These are phyloP conservation scores for Chelidonichthys spinosus DNA, from an alignment of 2,797 vertebrate genomes.

Conservation along the genomic window DNA sequence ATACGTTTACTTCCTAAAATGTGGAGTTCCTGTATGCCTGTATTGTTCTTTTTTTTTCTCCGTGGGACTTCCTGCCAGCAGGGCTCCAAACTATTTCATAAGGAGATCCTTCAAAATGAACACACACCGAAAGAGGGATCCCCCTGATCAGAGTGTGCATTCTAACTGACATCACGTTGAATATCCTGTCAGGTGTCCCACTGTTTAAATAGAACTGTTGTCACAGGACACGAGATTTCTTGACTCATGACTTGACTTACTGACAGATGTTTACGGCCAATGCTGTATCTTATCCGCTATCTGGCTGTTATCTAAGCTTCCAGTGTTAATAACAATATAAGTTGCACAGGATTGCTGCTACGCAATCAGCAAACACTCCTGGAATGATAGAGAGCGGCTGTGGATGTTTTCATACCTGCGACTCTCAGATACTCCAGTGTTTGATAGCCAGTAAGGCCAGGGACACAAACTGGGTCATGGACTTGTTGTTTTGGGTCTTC, in stretches of 20 bases:
- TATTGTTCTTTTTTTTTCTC: conserved; percentile 34
- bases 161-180: neutral
- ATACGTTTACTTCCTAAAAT: neutral
- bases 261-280: neutral
- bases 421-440: neutral
- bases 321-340: conserved; percentile 18
- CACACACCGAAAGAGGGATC: neutral
- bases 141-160: neutral
- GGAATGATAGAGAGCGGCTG: conserved; percentile 13
- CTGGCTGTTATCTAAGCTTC: conserved; percentile 30
- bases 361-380: conserved; percentile 35
- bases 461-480: conserved; percentile 17
- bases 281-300: conserved; percentile 32
- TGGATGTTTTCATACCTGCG: conserved; percentile 22
- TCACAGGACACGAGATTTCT: neutral
- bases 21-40: neutral
- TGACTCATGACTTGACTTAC: no score
- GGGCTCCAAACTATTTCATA: conserved; percentile 20
- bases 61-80: conserved; percentile 25
- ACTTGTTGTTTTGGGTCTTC: conserved; percentile 33
- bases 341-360: conserved; percentile 18
- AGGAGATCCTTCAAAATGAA: neutral
- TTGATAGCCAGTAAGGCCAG: neutral
- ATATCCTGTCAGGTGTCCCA: neutral
- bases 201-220: neutral